Evolutionary conservation across 2,888 invertebrate species (phyloP).

Genomic region (Criorhina ranunculi): DNA sequence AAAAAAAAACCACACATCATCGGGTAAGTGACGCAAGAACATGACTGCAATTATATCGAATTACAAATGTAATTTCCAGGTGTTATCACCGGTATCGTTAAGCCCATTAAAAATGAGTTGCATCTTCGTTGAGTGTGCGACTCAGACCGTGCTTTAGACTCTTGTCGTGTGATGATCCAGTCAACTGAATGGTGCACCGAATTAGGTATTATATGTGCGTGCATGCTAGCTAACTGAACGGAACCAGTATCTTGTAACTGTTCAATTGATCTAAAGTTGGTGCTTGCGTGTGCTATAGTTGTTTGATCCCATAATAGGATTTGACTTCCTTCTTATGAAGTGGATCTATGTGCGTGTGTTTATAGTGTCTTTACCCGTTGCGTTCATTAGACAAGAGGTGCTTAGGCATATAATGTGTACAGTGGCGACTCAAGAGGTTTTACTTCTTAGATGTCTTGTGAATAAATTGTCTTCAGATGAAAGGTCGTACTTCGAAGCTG

Average conservation of each 20-base stretch:
- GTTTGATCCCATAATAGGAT: conserved; percentile 54
- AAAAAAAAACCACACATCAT: conserved; percentile 38
- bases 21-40: conserved; percentile 62
- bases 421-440: too few species aligned
- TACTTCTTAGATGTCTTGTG: too few species aligned
- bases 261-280: conserved; percentile 27
- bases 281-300: conserved; percentile 47
- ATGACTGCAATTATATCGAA: conserved; percentile 71
- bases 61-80: conserved; percentile 72
- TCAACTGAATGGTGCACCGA: conserved; percentile 25
- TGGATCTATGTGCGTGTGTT: not conserved
- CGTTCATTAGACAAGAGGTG: too few species aligned
- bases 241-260: conserved; percentile 21
- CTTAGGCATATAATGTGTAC: too few species aligned
- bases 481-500: too few species aligned
- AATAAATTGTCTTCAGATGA: too few species aligned
- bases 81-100: conserved; percentile 65
- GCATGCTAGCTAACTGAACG: conserved; percentile 4
- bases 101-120: conserved; percentile 57
- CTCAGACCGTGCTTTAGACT: conserved; percentile 5
- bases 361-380: not conserved
- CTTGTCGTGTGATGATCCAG: conserved; percentile 34
- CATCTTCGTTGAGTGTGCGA: conserved; percentile 25
- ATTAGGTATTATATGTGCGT: conserved; percentile 31
- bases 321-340: conserved; percentile 34